Evolutionary conservation across 1,140 invertebrate genomes (phyloP).

Genomic region (Cryptotermes secundus): DNA sequence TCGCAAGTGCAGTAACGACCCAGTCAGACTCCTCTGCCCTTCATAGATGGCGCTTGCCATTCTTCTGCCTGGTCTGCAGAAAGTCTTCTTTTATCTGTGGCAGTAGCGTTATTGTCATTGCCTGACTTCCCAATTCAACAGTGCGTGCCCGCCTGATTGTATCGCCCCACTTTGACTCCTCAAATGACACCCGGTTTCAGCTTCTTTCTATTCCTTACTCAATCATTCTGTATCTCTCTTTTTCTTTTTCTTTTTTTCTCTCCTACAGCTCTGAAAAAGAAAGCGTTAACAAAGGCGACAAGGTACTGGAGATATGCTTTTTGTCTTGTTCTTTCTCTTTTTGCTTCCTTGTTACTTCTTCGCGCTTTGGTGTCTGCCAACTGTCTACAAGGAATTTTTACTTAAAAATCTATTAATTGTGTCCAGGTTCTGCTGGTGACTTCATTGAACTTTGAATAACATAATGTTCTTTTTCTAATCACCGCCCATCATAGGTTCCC

Average conservation of each 20-base stretch:
- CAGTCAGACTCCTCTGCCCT: not conserved
- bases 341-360: not conserved
- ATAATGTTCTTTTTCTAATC: no score
- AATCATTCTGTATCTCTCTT: not conserved
- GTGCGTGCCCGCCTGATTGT: conserved; percentile 14
- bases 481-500: no score
- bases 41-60: not conserved
- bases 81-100: conserved; percentile 12
- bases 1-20: not conserved
- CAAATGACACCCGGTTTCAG: conserved; percentile 26
- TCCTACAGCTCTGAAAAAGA: not conserved
- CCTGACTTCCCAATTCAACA: conserved; percentile 31
- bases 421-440: no score
- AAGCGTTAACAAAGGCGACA: not conserved
- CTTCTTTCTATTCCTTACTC: conserved; percentile 25
- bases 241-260: not conserved
- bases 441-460: no score
- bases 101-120: conserved; percentile 19
- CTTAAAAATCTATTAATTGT: no score
- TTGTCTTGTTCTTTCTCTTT: not conserved
- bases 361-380: not conserved
- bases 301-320: not conserved
- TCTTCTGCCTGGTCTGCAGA: not conserved
- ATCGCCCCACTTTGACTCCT: conserved; percentile 25
- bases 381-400: no score